These are phyloP conservation scores for Eucidaris tribuloides DNA, from an alignment of 35 echinoderm and acorn worm species.

Conservation along the genomic window DNA sequence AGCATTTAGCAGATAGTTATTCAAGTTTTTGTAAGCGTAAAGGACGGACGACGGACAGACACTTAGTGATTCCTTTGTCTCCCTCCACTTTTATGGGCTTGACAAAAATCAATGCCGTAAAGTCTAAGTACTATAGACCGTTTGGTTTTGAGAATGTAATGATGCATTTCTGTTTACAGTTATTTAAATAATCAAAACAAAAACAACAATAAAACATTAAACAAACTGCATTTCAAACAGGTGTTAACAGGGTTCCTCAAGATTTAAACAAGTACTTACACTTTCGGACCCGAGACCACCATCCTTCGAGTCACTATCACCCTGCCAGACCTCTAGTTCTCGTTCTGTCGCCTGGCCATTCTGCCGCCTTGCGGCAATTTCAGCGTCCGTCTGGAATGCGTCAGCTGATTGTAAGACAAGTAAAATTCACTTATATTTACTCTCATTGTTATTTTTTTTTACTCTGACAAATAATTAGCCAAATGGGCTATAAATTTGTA, in stretches of 20 bases:
- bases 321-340: slow-evolving; percentile 47
- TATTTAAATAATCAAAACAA: too few species aligned
- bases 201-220: neutral
- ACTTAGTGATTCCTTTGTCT: too few species aligned
- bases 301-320: neutral
- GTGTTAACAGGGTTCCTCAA: neutral
- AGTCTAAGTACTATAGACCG: too few species aligned
- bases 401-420: neutral
- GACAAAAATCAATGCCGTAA: too few species aligned
- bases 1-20: too few species aligned
- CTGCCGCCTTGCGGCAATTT: slow-evolving; percentile 27
- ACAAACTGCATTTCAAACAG: neutral
- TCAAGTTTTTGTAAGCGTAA: too few species aligned
- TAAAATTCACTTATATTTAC: neutral
- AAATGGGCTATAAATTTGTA: neutral
- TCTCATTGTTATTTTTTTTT: neutral
- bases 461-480: neutral
- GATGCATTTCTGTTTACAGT: too few species aligned
- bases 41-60: too few species aligned
- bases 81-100: too few species aligned
- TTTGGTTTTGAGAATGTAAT: too few species aligned
- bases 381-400: slow-evolving; percentile 43
- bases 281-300: neutral
- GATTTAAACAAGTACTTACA: neutral
- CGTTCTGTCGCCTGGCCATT: slow-evolving; percentile 30